A percentile compares a stretch with the other conserved stretches of the same genome.
These are phyloP conservation scores for Pempheris klunzingeri DNA, from an alignment of 2,797 vertebrate genomes.

Conservation along the genomic window DNA sequence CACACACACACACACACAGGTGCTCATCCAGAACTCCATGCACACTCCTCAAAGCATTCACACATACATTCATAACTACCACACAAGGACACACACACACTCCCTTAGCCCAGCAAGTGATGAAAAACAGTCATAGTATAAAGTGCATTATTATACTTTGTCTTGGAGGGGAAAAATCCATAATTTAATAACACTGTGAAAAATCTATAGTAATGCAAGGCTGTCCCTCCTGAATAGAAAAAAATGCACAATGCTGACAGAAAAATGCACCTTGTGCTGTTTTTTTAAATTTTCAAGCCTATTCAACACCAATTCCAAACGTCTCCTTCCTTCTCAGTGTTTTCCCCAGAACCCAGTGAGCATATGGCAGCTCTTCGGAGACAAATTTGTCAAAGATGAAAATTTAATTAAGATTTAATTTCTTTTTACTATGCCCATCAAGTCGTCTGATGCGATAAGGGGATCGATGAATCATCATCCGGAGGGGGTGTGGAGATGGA, in stretches of 20 bases:
- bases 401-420: conserved; percentile 87
- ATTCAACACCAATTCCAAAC: conserved; percentile 56
- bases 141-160: conserved; percentile 80
- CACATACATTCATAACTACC: conserved; percentile 38
- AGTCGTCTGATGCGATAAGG: conserved; percentile 76
- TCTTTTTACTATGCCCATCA: conserved; percentile 81
- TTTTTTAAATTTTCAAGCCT: conserved; percentile 65
- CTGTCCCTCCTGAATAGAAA: conserved; percentile 65
- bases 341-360: conserved; percentile 51
- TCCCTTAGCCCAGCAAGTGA: conserved; percentile 65
- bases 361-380: conserved; percentile 80
- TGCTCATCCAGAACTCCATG: conserved; percentile 44
- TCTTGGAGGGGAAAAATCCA: conserved; percentile 80
- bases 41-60: conserved; percentile 27
- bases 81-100: conserved; percentile 47
- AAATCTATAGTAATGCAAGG: conserved; percentile 75
- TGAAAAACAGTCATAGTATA: conserved; percentile 78
- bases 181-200: conserved; percentile 82
- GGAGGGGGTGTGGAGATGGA: conserved; percentile 19
- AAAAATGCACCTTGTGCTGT: conserved; percentile 61
- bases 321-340: conserved; percentile 36
- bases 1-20: conserved; percentile 37
- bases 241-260: conserved; percentile 64
- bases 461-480: conserved; percentile 78
- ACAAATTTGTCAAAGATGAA: conserved; percentile 83